Base-by-base conservation (phyloP, 2,888 invertebrate genomes). In the Lepeophtheirus nordmannii region DNA sequence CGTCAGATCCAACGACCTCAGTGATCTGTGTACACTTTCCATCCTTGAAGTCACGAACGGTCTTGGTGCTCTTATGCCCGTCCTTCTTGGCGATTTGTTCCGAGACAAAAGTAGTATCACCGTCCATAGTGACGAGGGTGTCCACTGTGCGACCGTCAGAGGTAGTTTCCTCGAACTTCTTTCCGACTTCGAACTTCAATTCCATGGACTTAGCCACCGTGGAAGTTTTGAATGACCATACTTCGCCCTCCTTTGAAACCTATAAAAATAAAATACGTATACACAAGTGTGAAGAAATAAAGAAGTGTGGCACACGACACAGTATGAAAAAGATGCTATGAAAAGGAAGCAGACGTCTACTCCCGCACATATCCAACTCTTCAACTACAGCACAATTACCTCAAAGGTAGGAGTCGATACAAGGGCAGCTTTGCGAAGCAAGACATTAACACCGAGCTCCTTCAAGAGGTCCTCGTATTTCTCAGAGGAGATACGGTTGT, bases 401-500 rank as follows among this genome's bases (percentile, higher is more conserved):
- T 63, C 63, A 56, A 63, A 39, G 41, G 38, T 58, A 17, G 66
- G 66, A 37, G 60, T 66, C 46, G 66, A 59, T 7, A 53, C 66
- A 17, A 38, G 41, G 53, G 66, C 66, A 17, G 66, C 66, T 46
- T 66, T 66, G 11, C 65, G 58, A n/a, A 66, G 66, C 7, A 66
- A 40, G 20, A 60, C 30, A 60, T 66, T 66, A 20, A 66, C 66
- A 30, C 39, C 60, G 9, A 66, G 66, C 20, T 37, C 66, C 60
- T 66, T 66, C 12, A 66, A 60, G 23, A 66, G 40, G 23, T 66
- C 66, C 23, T 66, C 66, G 41, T 66, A 66, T 12, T 66, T 66
- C 17, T 66, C 66, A 14, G 66, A 58, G n/a, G 59, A 60, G 11
- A 41, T 30, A 5, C 66, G 59, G 17, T 66, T 39, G 41, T 66